Evolutionary conservation across 2,113 vertebrate species (phyloP).

Genomic region (Macroglossus sobrinus): DNA sequence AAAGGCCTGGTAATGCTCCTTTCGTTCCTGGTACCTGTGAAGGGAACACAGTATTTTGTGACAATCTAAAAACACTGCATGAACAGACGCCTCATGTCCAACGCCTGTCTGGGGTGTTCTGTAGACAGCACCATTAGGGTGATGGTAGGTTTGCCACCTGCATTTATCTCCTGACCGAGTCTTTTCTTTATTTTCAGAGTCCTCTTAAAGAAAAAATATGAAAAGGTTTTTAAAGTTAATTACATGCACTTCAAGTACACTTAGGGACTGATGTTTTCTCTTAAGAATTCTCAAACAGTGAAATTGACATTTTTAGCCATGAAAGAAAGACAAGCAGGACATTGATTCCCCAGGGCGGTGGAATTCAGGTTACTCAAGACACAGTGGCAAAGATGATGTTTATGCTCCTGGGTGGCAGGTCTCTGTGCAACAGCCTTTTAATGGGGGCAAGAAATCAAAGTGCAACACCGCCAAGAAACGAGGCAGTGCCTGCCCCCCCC

Average conservation of each 20-base stretch:
- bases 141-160: neutral
- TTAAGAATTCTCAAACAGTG: constrained; percentile 43
- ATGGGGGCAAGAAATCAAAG: constrained; percentile 23
- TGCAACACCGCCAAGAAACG: neutral
- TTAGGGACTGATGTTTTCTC: neutral
- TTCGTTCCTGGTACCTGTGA: neutral
- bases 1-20: neutral
- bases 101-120: neutral
- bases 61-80: neutral
- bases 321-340: neutral
- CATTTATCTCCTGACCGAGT: neutral
- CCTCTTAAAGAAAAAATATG: neutral
- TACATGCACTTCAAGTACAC: neutral
- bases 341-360: neutral
- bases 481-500: neutral
- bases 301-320: neutral
- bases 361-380: neutral
- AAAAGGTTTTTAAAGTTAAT: constrained; percentile 12
- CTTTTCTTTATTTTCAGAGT: constrained; percentile 9
- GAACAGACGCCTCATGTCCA: neutral
- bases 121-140: neutral
- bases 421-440: neutral
- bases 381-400: neutral
- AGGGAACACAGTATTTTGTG: neutral
- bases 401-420: neutral